Evolutionary conservation across 1,140 invertebrate genomes (phyloP).

Genomic region (Drosophila nigromelanica): DNA sequence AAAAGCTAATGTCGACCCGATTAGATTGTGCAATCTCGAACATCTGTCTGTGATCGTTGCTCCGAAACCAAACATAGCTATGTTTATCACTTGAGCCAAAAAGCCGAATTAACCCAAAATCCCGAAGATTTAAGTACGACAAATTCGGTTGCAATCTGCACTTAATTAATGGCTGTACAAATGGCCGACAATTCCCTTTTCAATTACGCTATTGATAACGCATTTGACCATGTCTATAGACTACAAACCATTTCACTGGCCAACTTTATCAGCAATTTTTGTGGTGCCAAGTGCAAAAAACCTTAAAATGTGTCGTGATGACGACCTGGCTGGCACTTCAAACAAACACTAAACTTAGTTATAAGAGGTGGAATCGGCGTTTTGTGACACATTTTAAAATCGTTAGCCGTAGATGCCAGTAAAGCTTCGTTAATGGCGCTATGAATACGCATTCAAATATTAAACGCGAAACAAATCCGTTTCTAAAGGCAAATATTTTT

Average conservation of each 20-base stretch:
- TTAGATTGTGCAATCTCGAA: constrained; percentile 37
- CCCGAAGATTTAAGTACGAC: constrained; percentile 31
- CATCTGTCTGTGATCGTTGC: constrained; percentile 7
- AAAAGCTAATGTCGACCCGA: constrained; percentile 18
- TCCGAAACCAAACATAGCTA: constrained; percentile 25
- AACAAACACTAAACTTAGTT: constrained; percentile 18
- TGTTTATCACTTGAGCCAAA: constrained; percentile 32
- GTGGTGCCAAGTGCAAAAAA: constrained; percentile 70
- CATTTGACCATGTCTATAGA: constrained; percentile 28
- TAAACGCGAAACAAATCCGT: constrained; percentile 64
- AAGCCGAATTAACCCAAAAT: constrained; percentile 31
- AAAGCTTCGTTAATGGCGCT: constrained; percentile 33
- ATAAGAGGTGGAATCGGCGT: constrained; percentile 30
- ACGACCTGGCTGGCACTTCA: constrained; percentile 4
- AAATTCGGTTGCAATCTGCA: constrained; percentile 17
- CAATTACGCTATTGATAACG: constrained; percentile 36
- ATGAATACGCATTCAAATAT: constrained; percentile 53
- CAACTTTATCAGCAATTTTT: constrained; percentile 43
- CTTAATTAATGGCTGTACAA: constrained; percentile 33
- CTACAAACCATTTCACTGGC: constrained; percentile 7
- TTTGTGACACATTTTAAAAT: constrained; percentile 38
- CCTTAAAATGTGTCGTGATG: neutral
- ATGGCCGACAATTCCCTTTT: constrained; percentile 11
- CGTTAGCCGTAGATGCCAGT: constrained; percentile 22
- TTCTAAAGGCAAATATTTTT: constrained; percentile 56